These are phyloP conservation scores for Thunnus albacares DNA, from an alignment of 2,797 vertebrate species.

Conservation along the genomic window DNA sequence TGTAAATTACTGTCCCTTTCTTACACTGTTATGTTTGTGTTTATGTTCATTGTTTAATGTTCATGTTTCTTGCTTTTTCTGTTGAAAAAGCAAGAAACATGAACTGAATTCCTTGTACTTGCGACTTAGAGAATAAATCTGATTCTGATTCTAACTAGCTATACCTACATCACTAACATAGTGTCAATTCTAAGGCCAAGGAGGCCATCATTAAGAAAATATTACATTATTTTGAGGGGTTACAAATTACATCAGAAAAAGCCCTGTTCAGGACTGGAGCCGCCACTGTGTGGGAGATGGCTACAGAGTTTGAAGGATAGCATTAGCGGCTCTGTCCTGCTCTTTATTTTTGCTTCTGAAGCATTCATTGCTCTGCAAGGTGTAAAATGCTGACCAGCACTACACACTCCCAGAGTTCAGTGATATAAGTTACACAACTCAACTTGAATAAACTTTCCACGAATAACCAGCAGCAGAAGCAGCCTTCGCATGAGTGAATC, in stretches of 20 bases:
- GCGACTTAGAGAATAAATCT: too few relatives aligned
- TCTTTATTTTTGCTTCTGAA: conserved; percentile 3
- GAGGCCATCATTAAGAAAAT: neutral
- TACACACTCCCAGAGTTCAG: conserved; percentile 19
- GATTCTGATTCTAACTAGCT: too few relatives aligned
- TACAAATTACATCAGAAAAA: neutral
- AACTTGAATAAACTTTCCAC: conserved; percentile 30
- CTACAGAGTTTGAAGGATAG: neutral
- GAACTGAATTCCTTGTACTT: too few relatives aligned
- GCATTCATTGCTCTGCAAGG: conserved; percentile 7
- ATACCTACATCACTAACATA: neutral
- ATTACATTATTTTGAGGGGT: too few relatives aligned
- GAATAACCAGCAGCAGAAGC: conserved; percentile 29
- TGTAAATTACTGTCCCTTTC: too few relatives aligned
- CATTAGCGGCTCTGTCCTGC: too few relatives aligned
- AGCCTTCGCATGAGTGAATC: conserved; percentile 12
- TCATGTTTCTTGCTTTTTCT: too few relatives aligned
- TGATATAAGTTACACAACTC: conserved; percentile 20
- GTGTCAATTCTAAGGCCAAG: neutral
- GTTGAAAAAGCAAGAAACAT: too few relatives aligned
- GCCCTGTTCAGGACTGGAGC: neutral
- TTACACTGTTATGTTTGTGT: too few relatives aligned
- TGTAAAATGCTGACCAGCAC: conserved; percentile 41
- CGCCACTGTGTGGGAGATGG: too few relatives aligned
- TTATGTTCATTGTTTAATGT: too few relatives aligned